Evolutionary conservation across 2,797 vertebrate genomes (phyloP).

Genomic region (Vultur gryphus): DNA sequence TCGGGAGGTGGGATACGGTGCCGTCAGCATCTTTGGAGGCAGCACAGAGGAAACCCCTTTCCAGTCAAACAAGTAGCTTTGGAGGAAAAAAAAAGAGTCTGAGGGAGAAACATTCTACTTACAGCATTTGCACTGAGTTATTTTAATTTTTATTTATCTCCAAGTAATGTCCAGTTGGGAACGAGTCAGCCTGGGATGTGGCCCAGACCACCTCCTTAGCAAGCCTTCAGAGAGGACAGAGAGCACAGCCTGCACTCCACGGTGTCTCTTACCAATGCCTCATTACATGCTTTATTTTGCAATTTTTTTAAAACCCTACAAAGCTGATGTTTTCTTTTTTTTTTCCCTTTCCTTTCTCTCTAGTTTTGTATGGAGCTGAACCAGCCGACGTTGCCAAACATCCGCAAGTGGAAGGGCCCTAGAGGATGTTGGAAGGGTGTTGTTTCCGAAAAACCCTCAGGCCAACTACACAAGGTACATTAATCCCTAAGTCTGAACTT

Average conservation of each 20-base stretch:
- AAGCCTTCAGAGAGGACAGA: background rate
- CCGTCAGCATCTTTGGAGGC: background rate
- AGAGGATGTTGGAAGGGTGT: constrained; percentile 86
- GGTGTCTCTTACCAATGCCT: background rate
- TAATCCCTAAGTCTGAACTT: background rate
- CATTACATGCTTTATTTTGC: background rate
- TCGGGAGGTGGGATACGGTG: accelerated
- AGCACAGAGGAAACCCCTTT: background rate
- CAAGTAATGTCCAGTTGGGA: background rate
- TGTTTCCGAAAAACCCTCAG: constrained; percentile 82
- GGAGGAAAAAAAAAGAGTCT: background rate
- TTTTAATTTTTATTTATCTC: background rate
- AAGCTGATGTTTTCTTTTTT: background rate
- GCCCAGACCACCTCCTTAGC: background rate
- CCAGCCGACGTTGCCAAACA: constrained; percentile 84
- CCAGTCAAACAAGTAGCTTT: background rate
- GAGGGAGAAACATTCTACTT: background rate
- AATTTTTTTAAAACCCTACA: background rate
- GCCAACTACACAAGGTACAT: constrained; percentile 79
- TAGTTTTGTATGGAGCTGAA: constrained; percentile 94
- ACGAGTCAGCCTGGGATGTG: background rate
- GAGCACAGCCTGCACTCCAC: background rate
- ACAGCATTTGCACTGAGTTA: background rate
- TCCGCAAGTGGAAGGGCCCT: constrained; percentile 87
- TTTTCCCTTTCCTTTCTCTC: constrained; percentile 22